Evolutionary conservation across 2,113 vertebrate species (phyloP), one percentile per base, ranked within the genome.

Genomic region (rabbit (Oryctolagus cuniculus)): DNA sequence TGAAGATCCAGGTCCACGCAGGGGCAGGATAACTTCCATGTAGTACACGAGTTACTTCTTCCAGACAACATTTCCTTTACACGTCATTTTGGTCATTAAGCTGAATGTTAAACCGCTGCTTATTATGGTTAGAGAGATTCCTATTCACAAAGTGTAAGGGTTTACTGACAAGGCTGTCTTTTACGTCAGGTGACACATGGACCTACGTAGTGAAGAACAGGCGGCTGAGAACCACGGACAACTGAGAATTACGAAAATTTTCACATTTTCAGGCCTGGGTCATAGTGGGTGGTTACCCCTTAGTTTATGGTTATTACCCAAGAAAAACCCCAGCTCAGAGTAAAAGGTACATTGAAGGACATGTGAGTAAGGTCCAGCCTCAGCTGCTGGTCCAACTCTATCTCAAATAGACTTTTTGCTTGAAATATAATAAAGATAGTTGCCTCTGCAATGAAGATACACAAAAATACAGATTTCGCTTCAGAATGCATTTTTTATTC

Each of bases 111-210:
- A 64, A 84, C 13, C 49, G 31, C 7, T 51, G 79, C 16, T 95
- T 81, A 81, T 51, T 85, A 63, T 6, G 4, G 6, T 85, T 66
- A 61, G 36, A 80, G 31, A 93, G 74, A 89, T 67, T 85, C 83
- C 27, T 53, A 44, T 90, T 89, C 80, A 80, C 29, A 89, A 89
- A 84, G 12, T 22, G 92, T 38, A 93, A 88, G n/a, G 73, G 38
- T 13, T 92, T 75, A 72, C 25, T 49, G 38, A 78, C 22, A 93
- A 85, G 17, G 21, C 61, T 92, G 81, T 75, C 49, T 86, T 79
- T 77, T 87, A 83, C 64, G 79, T 13, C 78, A 78, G 31, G 34
- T 55, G 80, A 85, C 44, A 49, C 7, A 75, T 78, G 7, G 11
- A 61, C 87, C 84, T 53, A 69, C 17, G 73, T 21, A 86, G 70